Conservation (phyloP, 1,140 invertebrate species). For the Maniola jurtina region DNA sequence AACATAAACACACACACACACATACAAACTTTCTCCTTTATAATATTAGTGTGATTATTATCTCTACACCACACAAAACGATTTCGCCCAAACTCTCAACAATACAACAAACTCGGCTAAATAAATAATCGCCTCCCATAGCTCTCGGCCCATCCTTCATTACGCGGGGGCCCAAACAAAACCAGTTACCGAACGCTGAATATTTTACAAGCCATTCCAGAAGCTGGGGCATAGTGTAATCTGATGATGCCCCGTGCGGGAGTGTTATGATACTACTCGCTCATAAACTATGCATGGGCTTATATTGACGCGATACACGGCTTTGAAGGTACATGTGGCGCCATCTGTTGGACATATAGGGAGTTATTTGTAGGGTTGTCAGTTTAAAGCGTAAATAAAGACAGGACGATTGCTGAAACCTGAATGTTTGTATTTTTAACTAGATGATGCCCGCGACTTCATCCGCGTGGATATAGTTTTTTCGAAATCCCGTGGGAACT, state of each 20-base stretch:
- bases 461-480: no score
- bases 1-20: no score
- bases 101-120: constrained; percentile 11
- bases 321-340: neutral
- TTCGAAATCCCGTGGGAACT: no score
- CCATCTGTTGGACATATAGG: neutral
- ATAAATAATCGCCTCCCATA: constrained; percentile 26
- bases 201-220: constrained; percentile 65
- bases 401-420: no score
- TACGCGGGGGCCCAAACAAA: constrained; percentile 52
- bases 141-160: constrained; percentile 50
- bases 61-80: constrained; percentile 3
- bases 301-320: constrained; percentile 35
- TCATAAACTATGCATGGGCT: constrained; percentile 63
- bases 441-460: no score
- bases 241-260: constrained; percentile 58
- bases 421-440: no score
- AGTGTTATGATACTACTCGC: constrained; percentile 54
- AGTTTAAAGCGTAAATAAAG: no score
- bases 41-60: no score
- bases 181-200: constrained; percentile 62
- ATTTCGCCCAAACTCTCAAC: neutral
- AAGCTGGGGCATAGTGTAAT: constrained; percentile 47
- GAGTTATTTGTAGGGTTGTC: neutral
- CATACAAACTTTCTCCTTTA: no score